Evolutionary conservation across 2,888 invertebrate genomes (phyloP).

Genomic region (Nephrotoma appendiculata): DNA sequence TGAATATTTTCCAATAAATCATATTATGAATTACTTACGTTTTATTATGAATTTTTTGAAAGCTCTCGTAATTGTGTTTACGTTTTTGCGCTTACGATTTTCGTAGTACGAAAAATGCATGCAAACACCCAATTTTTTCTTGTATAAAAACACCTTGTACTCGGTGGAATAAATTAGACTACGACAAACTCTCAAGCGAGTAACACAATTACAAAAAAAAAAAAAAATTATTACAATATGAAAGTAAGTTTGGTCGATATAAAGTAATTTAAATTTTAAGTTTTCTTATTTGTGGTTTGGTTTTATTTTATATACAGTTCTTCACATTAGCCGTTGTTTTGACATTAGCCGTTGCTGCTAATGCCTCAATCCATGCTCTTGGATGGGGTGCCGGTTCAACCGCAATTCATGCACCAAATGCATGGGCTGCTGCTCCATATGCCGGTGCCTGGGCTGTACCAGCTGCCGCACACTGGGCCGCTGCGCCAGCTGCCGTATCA

Average conservation of each 20-base stretch:
- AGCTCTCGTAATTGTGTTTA: background rate
- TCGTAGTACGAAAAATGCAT: background rate
- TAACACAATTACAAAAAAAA: background rate
- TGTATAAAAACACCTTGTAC: background rate
- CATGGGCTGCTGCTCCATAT: constrained; percentile 5
- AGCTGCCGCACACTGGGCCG: constrained; percentile 13
- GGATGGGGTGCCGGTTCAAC: background rate
- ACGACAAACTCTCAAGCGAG: background rate
- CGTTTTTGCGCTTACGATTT: background rate
- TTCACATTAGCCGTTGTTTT: constrained; percentile 27
- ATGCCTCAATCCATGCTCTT: constrained; percentile 24
- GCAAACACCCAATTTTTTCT: background rate
- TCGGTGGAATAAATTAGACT: background rate
- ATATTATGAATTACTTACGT: background rate
- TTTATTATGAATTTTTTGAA: background rate
- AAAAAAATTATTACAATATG: background rate
- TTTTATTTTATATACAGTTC: constrained; percentile 17
- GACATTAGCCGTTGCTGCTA: constrained; percentile 26
- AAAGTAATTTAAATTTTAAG: background rate
- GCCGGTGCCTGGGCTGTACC: constrained; percentile 11
- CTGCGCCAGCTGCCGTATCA: constrained; percentile 11
- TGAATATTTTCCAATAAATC: background rate
- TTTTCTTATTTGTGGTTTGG: background rate
- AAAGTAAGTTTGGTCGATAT: background rate
- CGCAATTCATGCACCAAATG: background rate